Evolutionary conservation across 2,797 vertebrate genomes (phyloP), one percentile per base, ranked within the genome.

Genomic region (Ctenosaura bakeri): DNA sequence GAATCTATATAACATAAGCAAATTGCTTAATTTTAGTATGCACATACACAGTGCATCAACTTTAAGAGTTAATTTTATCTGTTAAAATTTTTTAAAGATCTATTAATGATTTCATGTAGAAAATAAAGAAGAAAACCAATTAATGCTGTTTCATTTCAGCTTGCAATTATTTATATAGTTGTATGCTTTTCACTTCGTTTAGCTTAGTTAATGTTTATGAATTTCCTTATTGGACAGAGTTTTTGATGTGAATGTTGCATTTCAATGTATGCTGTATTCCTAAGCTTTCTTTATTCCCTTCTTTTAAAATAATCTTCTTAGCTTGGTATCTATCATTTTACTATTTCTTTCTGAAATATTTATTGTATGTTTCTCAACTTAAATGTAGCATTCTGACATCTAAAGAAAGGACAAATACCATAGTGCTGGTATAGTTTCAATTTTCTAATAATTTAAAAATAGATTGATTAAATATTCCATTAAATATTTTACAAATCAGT

Each of bases 151-250:
- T 64, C 14, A 71, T 71, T 71, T 59, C 20, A 76, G 74, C 22
- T 74, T 56, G 73, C 80, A 64, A 59, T 86, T 64, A 71, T 78
- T 86, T 90, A 86, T 59, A 29, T 56, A 85, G 62, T 54, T 22
- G 35, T 20, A 42, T 74, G 78, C 38, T 64, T 86, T 76, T 86
- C 56, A 64, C 38, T 42, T 81, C 38, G 64, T 83, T 62, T 86
- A 59, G 54, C 80, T 85, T 84, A 90, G 74, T 79, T 74, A 90
- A 76, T 86, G 78, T 76, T 87, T 87, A 32, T 74, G 35, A 35
- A 82, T 29, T 82, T 12, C 74, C 54, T 46, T 35, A 26, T 50
- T 46, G n/a, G 35, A 42, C 83, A 62, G 18, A 69, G 20, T 3
- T 83, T 76, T 87, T 52, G 1, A 32, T 32, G 69, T 74, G 54